Evolutionary conservation across 1,140 invertebrate genomes (phyloP).

Genomic region (Drosophila melanogaster): Release_6_plus_ISO1_MT NT_033777.3:13086501-13087000

Average conservation of each 20-base stretch:
- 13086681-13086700: too few relatives aligned
- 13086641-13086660: slow-evolving; percentile 10
- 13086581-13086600: slow-evolving; percentile 41
- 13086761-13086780: too few relatives aligned
- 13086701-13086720: too few relatives aligned
- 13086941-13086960: slow-evolving; percentile 57
- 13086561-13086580: slow-evolving; percentile 26
- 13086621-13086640: slow-evolving; percentile 50
- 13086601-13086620: slow-evolving; percentile 50
- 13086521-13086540: slow-evolving; percentile 58
- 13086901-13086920: slow-evolving; percentile 10
- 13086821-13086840: too few relatives aligned
- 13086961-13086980: slow-evolving; percentile 40
- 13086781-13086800: too few relatives aligned
- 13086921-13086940: slow-evolving; percentile 48
- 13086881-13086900: background rate
- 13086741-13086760: too few relatives aligned
- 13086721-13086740: too few relatives aligned
- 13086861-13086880: background rate
- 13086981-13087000: slow-evolving; percentile 77
- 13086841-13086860: background rate
- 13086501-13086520: background rate
- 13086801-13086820: too few relatives aligned
- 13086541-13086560: slow-evolving; percentile 56
- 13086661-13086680: background rate